phyloP scores from a whole-genome alignment of 2,888 invertebrate species.

The Calameuta pallipes region DNA sequence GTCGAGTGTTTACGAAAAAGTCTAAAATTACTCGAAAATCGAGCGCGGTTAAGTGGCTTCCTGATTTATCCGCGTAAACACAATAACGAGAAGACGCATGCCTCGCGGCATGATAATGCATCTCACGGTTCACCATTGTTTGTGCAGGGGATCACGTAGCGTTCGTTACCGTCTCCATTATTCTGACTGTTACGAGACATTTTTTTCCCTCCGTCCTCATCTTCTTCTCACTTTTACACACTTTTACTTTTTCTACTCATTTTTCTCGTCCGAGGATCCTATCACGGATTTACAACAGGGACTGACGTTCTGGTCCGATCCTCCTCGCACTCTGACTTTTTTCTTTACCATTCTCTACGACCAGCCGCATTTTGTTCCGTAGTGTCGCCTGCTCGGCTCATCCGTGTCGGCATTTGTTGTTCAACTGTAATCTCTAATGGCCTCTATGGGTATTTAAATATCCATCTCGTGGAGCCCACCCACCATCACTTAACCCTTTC shows the following conservation, averaged over 20 bases:
- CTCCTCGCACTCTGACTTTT: neutral
- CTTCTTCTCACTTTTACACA: too few relatives aligned
- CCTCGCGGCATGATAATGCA: conserved; percentile 28
- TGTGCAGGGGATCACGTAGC: conserved; percentile 34
- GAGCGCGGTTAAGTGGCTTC: conserved; percentile 23
- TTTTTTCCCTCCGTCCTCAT: neutral
- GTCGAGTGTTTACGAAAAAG: conserved; percentile 17
- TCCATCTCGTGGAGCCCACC: conserved; percentile 47
- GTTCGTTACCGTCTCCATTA: conserved; percentile 14
- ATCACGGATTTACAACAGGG: neutral
- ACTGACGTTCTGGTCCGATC: neutral
- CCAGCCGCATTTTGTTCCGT: conserved; percentile 13
- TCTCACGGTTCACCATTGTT: conserved; percentile 31
- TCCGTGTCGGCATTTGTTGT: conserved; percentile 37
- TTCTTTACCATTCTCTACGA: neutral
- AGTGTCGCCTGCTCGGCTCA: conserved; percentile 13
- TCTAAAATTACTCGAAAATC: conserved; percentile 30
- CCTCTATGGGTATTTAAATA: conserved; percentile 51
- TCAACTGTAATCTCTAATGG: conserved; percentile 52
- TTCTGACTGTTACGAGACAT: neutral
- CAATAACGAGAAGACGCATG: conserved; percentile 18
- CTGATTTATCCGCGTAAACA: conserved; percentile 27
- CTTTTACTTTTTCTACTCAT: neutral
- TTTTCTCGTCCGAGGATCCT: neutral
- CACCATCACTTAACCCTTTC: conserved; percentile 40